phyloP scores from a whole-genome alignment of 1,140 invertebrate species.

The Lasioglossum baleicum region DNA sequence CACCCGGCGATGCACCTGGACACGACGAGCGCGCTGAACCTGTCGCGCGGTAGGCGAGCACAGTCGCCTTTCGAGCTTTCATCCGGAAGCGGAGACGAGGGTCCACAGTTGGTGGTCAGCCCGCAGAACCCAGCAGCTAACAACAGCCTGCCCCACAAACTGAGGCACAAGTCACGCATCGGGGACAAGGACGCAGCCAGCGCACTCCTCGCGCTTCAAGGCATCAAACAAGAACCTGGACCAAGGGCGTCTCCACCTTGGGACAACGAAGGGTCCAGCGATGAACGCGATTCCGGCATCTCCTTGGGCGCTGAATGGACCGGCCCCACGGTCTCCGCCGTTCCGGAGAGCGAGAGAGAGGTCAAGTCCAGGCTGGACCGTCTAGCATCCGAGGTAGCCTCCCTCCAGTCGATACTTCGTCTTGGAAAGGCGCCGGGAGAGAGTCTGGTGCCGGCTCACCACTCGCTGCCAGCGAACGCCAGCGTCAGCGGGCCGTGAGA shows the following conservation, averaged over 20 bases:
- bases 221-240: constrained; percentile 90
- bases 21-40: constrained; percentile 83
- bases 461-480: constrained; percentile 35
- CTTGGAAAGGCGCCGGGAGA: constrained; percentile 69
- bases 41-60: constrained; percentile 81
- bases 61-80: constrained; percentile 86
- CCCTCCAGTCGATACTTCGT: constrained; percentile 87
- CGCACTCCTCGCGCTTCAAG: constrained; percentile 88
- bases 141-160: constrained; percentile 90
- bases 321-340: constrained; percentile 70
- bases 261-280: constrained; percentile 91
- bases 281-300: constrained; percentile 93
- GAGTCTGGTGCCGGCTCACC: constrained; percentile 50
- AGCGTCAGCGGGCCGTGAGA: constrained; percentile 51
- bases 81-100: constrained; percentile 87
- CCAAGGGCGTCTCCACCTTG: constrained; percentile 88
- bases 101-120: constrained; percentile 73
- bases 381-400: constrained; percentile 95
- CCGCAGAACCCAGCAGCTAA: constrained; percentile 73
- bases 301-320: constrained; percentile 88
- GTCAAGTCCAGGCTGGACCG: constrained; percentile 92
- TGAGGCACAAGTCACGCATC: constrained; percentile 94
- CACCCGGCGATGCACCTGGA: constrained; percentile 80
- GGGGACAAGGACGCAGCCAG: constrained; percentile 92
- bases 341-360: constrained; percentile 85